Percentiles rank a stretch among this genome's conserved stretches.
These are phyloP conservation scores for Euura saliciscinereae DNA, from an alignment of 1,140 invertebrate genomes.

Conservation along the genomic window DNA sequence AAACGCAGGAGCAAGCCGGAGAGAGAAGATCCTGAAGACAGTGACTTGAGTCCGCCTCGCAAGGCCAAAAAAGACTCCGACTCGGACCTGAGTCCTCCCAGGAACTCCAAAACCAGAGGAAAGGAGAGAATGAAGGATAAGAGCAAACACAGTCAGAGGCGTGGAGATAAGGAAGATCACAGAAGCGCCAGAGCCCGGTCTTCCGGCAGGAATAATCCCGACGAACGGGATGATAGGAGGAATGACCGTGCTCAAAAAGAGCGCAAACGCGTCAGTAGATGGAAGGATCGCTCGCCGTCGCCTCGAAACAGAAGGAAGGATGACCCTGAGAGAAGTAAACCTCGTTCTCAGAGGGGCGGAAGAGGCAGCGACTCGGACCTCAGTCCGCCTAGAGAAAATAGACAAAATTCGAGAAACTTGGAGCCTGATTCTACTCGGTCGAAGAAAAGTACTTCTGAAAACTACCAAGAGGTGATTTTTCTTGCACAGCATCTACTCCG, in stretches of 20 bases:
- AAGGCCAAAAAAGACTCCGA: constrained; percentile 23
- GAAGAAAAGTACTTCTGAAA: constrained; percentile 10
- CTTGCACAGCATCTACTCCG: no score
- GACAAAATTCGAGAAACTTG: constrained; percentile 11
- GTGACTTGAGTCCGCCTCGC: constrained; percentile 39
- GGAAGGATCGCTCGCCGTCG: neutral
- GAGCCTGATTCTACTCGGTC: constrained; percentile 29
- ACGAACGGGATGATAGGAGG: constrained; percentile 22
- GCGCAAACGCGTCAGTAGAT: no score
- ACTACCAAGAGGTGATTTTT: neutral
- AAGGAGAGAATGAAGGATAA: constrained; percentile 11
- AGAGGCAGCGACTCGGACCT: constrained; percentile 18
- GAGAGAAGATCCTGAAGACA: constrained; percentile 8
- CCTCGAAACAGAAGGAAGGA: constrained; percentile 8
- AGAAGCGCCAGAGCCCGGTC: constrained; percentile 11
- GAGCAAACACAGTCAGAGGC: constrained; percentile 20
- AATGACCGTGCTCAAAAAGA: constrained; percentile 27
- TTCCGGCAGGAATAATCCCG: neutral
- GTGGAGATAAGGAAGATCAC: constrained; percentile 15
- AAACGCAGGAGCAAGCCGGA: neutral
- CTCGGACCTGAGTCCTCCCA: constrained; percentile 34
- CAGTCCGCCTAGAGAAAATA: constrained; percentile 48
- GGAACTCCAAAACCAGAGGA: constrained; percentile 26
- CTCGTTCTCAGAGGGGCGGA: constrained; percentile 14
- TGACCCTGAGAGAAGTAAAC: constrained; percentile 12